Conservation (phyloP, 1,140 invertebrate species). For the Steinernema khuongi region DNA sequence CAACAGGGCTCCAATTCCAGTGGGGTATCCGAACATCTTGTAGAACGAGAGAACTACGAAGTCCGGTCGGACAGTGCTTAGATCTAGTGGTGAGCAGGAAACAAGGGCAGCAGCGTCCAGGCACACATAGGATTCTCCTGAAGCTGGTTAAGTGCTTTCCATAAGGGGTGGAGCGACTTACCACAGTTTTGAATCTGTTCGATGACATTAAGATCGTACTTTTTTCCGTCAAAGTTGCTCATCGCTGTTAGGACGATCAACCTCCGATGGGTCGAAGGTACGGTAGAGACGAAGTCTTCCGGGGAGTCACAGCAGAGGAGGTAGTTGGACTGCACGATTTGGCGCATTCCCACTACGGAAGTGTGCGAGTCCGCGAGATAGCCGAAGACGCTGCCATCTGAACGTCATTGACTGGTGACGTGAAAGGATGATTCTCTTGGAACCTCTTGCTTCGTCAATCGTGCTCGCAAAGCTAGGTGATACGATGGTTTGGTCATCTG, state of each 20-base stretch:
- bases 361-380: conserved; percentile 88
- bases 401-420: conserved; percentile 8
- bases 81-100: conserved; percentile 73
- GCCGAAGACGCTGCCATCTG: conserved; percentile 64
- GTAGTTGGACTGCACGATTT: conserved; percentile 59
- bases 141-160: conserved; percentile 22
- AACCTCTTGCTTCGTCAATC: conserved; percentile 26
- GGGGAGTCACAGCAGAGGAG: conserved; percentile 28
- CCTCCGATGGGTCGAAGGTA: conserved; percentile 62
- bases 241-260: conserved; percentile 82
- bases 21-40: conserved; percentile 95
- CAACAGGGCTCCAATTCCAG: conserved; percentile 76
- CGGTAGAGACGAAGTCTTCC: background rate
- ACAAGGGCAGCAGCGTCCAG: conserved; percentile 80
- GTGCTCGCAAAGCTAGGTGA: background rate
- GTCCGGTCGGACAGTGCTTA: conserved; percentile 71
- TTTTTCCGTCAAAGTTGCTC: conserved; percentile 86
- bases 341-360: conserved; percentile 83
- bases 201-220: conserved; percentile 76
- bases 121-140: conserved; percentile 70
- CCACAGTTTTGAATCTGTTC: conserved; percentile 50
- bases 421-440: conserved; percentile 59
- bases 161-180: conserved; percentile 55
- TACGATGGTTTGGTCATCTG: background rate
- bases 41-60: conserved; percentile 90